Percentiles rank a stretch among this genome's conserved stretches.
phyloP scores from a whole-genome alignment of 2,888 invertebrate genomes.

The Drosophila hawaiiensis region DNA sequence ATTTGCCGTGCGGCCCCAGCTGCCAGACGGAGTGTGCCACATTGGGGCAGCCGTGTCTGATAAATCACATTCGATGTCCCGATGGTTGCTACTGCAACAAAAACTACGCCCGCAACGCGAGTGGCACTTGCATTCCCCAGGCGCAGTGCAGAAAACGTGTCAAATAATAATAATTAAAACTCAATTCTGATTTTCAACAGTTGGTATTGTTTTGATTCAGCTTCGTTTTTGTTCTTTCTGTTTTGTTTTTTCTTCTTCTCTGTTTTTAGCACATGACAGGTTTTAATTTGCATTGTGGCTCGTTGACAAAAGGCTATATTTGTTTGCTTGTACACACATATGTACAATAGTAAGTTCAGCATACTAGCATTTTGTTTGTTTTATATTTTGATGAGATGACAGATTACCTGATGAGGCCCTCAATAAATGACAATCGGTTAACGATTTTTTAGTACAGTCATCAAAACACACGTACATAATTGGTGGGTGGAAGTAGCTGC shows the following conservation, averaged over 20 bases:
- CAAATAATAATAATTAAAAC: not conserved
- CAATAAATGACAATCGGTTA: not conserved
- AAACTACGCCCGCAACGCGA: slow-evolving; percentile 75
- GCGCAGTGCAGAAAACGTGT: slow-evolving; percentile 18
- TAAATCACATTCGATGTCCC: slow-evolving; percentile 75
- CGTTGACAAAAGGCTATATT: no score
- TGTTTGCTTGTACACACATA: not conserved
- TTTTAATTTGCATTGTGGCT: not conserved
- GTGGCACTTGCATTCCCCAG: slow-evolving; percentile 71
- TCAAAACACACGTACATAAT: not conserved
- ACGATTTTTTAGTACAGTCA: not conserved
- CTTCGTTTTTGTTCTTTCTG: not conserved
- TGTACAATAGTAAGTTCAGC: not conserved
- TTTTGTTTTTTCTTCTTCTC: not conserved
- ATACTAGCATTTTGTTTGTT: not conserved
- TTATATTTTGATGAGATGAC: not conserved
- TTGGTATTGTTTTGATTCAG: not conserved
- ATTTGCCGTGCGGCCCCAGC: slow-evolving; percentile 69
- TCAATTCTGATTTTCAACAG: slow-evolving; percentile 11
- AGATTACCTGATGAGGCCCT: not conserved
- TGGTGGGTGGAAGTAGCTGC: no score
- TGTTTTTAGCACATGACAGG: slow-evolving; percentile 14
- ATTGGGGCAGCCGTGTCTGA: slow-evolving; percentile 73
- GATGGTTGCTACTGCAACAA: slow-evolving; percentile 83
- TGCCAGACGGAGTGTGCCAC: slow-evolving; percentile 83